These are phyloP conservation scores for Columba livia DNA, from an alignment of 2,113 vertebrate genomes.

Conservation along the genomic window DNA sequence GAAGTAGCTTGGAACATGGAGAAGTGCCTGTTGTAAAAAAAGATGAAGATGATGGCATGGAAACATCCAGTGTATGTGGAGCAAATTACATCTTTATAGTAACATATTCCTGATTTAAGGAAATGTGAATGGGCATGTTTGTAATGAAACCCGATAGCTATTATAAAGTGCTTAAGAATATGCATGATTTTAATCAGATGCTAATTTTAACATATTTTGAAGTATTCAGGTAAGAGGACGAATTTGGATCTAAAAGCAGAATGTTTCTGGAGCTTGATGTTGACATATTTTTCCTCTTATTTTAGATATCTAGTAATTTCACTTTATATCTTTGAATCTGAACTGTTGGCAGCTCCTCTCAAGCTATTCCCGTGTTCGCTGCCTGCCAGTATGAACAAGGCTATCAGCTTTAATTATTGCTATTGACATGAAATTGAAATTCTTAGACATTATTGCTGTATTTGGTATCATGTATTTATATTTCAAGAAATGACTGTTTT, in stretches of 20 bases:
- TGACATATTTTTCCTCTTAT: neutral
- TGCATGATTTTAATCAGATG: constrained; percentile 23
- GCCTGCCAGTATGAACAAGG: neutral
- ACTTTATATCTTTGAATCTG: neutral
- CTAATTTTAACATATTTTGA: neutral
- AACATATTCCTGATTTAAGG: constrained; percentile 27
- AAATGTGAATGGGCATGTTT: neutral
- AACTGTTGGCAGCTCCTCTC: neutral
- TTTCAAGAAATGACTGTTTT: neutral
- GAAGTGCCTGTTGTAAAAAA: constrained; percentile 74
- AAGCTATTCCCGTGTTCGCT: neutral
- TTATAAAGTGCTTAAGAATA: constrained; percentile 2
- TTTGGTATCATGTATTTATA: neutral
- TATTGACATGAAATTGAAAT: neutral
- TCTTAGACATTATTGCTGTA: neutral
- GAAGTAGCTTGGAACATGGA: constrained; percentile 77
- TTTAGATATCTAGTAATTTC: neutral
- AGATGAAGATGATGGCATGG: constrained; percentile 26
- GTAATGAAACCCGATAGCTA: neutral
- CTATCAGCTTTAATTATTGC: neutral
- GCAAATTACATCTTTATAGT: neutral
- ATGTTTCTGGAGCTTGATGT: neutral
- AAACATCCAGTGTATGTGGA: constrained; percentile 62
- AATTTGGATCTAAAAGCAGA: neutral
- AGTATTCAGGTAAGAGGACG: neutral